Percentiles rank a stretch among this genome's conserved stretches.
Evolutionary conservation across 2,888 invertebrate species (phyloP).

Genomic region (Arrhopalites spinosus): DNA sequence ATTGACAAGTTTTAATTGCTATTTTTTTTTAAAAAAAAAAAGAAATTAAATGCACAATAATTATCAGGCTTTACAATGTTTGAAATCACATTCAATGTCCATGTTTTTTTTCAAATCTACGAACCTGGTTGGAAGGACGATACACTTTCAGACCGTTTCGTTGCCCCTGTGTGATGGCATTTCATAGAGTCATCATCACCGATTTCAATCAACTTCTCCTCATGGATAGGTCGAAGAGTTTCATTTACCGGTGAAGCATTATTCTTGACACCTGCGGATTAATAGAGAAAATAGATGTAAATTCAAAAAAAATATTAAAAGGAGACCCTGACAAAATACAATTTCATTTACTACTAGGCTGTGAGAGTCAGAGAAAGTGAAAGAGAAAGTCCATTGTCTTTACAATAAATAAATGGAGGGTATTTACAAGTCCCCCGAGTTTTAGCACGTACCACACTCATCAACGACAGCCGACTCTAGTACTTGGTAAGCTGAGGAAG

Average conservation of each 20-base stretch:
- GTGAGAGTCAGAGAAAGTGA: neutral
- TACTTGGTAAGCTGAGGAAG: slow-evolving; percentile 35
- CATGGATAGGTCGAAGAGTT: slow-evolving; percentile 18
- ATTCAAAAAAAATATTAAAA: neutral
- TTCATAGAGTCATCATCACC: slow-evolving; percentile 23
- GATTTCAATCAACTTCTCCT: slow-evolving; percentile 38
- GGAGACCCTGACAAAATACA: too few species aligned
- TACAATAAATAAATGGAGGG: neutral
- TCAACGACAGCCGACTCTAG: slow-evolving; percentile 37
- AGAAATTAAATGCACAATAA: neutral
- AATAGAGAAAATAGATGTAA: neutral
- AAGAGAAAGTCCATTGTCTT: neutral
- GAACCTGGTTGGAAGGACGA: slow-evolving; percentile 34
- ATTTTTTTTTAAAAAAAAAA: neutral
- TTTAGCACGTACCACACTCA: slow-evolving; percentile 37
- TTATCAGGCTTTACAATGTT: neutral
- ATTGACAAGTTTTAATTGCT: slow-evolving; percentile 2
- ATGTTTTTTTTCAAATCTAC: neutral
- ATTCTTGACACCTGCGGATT: slow-evolving; percentile 26
- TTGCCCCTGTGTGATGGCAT: slow-evolving; percentile 13
- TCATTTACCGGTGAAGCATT: slow-evolving; percentile 26
- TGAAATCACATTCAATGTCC: neutral
- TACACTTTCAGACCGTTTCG: slow-evolving; percentile 32
- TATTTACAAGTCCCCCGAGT: neutral
- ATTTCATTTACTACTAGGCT: too few species aligned